Conservation (phyloP, 1,140 invertebrate genomes). For the Scaptomyza hsui region DNA sequence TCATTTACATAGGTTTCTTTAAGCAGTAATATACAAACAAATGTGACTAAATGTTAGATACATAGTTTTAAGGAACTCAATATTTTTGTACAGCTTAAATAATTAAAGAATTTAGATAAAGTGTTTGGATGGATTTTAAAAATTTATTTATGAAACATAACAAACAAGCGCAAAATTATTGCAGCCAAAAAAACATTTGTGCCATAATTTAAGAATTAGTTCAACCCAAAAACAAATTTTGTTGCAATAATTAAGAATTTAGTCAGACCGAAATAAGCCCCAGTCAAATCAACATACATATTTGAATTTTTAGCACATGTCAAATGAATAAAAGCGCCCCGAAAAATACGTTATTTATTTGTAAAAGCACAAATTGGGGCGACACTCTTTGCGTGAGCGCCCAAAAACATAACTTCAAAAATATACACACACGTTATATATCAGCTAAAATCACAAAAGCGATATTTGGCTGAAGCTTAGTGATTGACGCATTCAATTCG, state of each 20-base stretch:
- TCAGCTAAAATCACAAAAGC: conserved; percentile 23
- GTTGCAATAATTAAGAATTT: background rate
- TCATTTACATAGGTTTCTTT: no score
- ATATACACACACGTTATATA: background rate
- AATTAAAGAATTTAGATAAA: no score
- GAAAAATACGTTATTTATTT: conserved; percentile 30
- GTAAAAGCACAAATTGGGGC: conserved; percentile 13
- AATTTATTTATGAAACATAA: no score
- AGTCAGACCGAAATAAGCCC: background rate
- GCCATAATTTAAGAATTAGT: no score
- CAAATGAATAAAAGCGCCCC: background rate
- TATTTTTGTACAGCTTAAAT: no score
- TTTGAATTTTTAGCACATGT: conserved; percentile 12
- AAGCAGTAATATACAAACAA: no score
- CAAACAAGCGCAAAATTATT: no score
- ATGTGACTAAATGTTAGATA: no score
- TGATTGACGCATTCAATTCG: conserved; percentile 17
- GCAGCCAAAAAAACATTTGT: no score
- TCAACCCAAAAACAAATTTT: no score
- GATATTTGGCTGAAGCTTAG: background rate
- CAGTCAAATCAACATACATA: background rate
- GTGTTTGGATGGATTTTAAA: no score
- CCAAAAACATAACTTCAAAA: conserved; percentile 20
- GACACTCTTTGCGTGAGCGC: conserved; percentile 13
- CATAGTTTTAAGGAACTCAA: no score